phyloP scores from a whole-genome alignment of 2,797 vertebrate genomes.

The Schizopygopsis pylzovi region DNA sequence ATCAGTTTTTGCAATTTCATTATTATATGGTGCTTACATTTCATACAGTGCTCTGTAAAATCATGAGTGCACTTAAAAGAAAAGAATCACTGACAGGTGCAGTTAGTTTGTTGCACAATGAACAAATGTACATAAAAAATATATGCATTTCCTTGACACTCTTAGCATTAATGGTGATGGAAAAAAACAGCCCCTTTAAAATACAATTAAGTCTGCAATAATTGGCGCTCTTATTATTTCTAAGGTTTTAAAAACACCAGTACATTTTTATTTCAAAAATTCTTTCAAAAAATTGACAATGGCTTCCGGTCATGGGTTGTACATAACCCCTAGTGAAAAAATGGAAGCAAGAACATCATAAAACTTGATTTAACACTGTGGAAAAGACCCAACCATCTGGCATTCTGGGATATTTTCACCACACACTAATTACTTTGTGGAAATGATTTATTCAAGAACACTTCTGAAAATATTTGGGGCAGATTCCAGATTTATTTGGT shows the following conservation, averaged over 20 bases:
- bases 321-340: background rate
- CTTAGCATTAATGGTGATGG: slow-evolving; percentile 11
- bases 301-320: background rate
- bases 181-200: slow-evolving; percentile 18
- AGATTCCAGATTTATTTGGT: background rate
- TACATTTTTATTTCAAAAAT: slow-evolving; percentile 27
- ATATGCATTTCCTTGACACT: slow-evolving; percentile 14
- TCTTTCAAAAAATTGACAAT: slow-evolving; percentile 1
- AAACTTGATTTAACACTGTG: slow-evolving; percentile 21
- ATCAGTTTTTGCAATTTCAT: slow-evolving; percentile 82
- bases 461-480: background rate
- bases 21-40: slow-evolving; percentile 93
- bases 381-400: background rate
- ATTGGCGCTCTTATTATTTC: background rate
- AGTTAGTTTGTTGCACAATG: slow-evolving; percentile 41
- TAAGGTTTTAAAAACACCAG: slow-evolving; percentile 31
- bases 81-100: slow-evolving; percentile 48
- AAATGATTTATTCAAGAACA: background rate
- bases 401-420: slow-evolving; percentile 11
- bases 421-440: background rate
- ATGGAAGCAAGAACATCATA: background rate
- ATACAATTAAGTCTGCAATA: slow-evolving; percentile 4
- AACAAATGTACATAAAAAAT: slow-evolving; percentile 42
- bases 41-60: slow-evolving; percentile 80
- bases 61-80: slow-evolving; percentile 51